Evolutionary conservation across 2,888 invertebrate genomes (phyloP), one percentile per base, ranked within the genome.

Genomic region (Cheilosia variabilis): DNA sequence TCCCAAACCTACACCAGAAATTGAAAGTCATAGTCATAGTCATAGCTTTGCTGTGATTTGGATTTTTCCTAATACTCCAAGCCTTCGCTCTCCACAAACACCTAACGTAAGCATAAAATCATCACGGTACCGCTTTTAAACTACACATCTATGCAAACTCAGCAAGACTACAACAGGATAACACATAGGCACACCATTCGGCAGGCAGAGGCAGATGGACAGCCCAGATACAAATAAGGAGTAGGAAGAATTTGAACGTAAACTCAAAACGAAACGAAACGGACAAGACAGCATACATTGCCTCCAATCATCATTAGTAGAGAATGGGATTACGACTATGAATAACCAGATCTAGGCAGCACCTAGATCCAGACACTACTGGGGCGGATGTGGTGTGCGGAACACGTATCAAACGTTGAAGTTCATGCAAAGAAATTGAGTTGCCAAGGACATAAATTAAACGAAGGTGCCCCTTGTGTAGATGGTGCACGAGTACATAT

Each of bases 361-460:
- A 66, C 68, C 66, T 66, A 19, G 58, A 22, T 19, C 22, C 34
- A 34, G 34, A 34, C 10, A 34, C 34, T 34, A 34, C 37, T 22
- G 31, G 15, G 52, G 45, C 24, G 65, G 69, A 60, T 50, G 68
- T 43, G 27, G 27, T 27, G 50, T 52, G 43, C 47, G 63, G 34
- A 15, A 60, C 63, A 80, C 62, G 41, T 76, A 76, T 72, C 81
- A 76, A 80, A 80, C 75, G 76, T 81, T 81, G 81, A 86, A 86
- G 76, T 86, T 81, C 71, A 80, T 80, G 75, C 76, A 50, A 86
- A 86, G 86, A 86, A 86, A 86, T 86, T 86, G 86, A 86, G 86
- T 86, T 86, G 86, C 80, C 65, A 66, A 86, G 86, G 81, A 86
- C 86, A 86, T 86, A 86, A 86, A 86, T 86, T 86, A 81, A 80